phyloP scores from a whole-genome alignment of 30 jellyfish, hydroid and myxozoan genomes.

The Nemopilema nomurai region DNA sequence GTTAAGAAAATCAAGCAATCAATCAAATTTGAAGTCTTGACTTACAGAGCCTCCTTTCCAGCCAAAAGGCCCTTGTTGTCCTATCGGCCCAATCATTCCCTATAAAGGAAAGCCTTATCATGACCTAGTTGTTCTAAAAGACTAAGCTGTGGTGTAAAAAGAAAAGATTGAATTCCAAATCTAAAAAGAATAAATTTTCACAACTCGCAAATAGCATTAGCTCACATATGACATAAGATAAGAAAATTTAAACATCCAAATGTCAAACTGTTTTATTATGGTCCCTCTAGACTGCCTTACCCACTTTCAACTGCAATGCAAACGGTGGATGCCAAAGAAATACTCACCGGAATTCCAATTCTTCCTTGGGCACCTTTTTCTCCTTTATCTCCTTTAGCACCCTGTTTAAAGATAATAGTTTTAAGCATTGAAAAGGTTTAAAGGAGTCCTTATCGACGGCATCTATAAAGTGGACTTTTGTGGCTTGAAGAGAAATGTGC shows the following conservation, averaged over 20 bases:
- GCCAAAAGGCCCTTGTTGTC: slow-evolving; percentile 75
- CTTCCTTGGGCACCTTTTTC: slow-evolving; percentile 72
- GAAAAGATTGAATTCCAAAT: too few relatives aligned
- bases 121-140: neutral
- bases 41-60: slow-evolving; percentile 72
- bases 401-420: neutral
- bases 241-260: too few relatives aligned
- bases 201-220: too few relatives aligned
- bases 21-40: neutral
- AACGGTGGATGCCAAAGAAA: neutral
- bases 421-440: neutral
- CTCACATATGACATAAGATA: too few relatives aligned
- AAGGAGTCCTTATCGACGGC: too few relatives aligned
- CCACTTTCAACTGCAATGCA: neutral
- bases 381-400: slow-evolving; percentile 77
- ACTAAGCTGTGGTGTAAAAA: too few relatives aligned
- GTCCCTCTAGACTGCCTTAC: too few relatives aligned
- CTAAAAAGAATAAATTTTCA: too few relatives aligned
- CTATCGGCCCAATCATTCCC: neutral
- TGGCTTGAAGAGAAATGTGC: too few relatives aligned
- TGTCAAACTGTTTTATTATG: too few relatives aligned
- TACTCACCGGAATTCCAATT: slow-evolving; percentile 56
- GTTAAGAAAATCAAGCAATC: too few relatives aligned
- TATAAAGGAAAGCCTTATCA: neutral
- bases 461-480: too few relatives aligned